Evolutionary conservation across 2,888 invertebrate species (phyloP).

Genomic region (Sabatieria punctata): DNA sequence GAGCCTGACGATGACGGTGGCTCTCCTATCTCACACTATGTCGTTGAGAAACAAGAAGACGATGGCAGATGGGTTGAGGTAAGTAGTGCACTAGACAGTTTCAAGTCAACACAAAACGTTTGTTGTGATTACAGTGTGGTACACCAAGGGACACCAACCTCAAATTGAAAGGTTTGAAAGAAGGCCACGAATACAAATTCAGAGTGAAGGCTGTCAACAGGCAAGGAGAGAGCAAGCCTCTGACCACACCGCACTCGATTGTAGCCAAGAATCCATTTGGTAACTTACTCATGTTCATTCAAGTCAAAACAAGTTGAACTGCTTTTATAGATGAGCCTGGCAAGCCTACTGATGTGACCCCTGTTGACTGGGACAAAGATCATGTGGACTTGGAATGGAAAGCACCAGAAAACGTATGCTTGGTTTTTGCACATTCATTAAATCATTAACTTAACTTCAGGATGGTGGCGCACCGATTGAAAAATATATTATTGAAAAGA

Average conservation of each 20-base stretch:
- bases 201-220: slow-evolving; percentile 81
- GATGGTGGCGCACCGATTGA: slow-evolving; percentile 74
- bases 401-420: slow-evolving; percentile 66
- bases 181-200: slow-evolving; percentile 87
- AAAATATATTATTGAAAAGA: slow-evolving; percentile 31
- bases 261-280: slow-evolving; percentile 85
- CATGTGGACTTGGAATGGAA: slow-evolving; percentile 92
- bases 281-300: slow-evolving; percentile 33
- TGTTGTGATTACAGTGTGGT: slow-evolving; percentile 17
- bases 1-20: slow-evolving; percentile 79
- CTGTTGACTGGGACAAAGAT: slow-evolving; percentile 83
- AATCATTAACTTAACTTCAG: no score
- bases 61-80: slow-evolving; percentile 29
- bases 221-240: slow-evolving; percentile 70
- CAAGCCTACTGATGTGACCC: slow-evolving; percentile 34
- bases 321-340: slow-evolving; percentile 25
- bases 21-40: slow-evolving; percentile 70
- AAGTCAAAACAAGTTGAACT: slow-evolving; percentile 13
- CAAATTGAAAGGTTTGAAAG: slow-evolving; percentile 57
- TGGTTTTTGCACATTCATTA: no score
- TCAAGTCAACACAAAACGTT: neutral
- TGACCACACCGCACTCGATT: slow-evolving; percentile 60
- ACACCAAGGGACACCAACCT: slow-evolving; percentile 25
- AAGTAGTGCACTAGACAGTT: neutral
- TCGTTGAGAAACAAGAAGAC: slow-evolving; percentile 59